Conservation (phyloP, 2,797 vertebrate genomes). For the Hippopotamyrus pictus region DNA sequence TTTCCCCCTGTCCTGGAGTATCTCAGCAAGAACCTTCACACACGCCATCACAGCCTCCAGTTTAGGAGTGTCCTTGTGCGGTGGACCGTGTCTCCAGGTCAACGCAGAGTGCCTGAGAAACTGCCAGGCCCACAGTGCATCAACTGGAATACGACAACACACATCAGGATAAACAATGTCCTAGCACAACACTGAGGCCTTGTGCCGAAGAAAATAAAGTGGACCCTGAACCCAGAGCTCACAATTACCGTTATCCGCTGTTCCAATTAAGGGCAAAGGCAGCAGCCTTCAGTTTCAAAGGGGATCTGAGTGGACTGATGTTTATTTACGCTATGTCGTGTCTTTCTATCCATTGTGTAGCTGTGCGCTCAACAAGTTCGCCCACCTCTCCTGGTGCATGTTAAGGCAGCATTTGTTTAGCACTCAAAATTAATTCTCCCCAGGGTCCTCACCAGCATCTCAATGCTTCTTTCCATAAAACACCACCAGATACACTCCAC, state of each 20-base stretch:
- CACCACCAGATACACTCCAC: neutral
- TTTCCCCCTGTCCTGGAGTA: neutral
- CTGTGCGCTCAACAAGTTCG: neutral
- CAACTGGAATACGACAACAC: neutral
- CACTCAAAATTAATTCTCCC: neutral
- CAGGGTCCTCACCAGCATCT: neutral
- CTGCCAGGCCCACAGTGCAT: neutral
- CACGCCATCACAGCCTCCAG: neutral
- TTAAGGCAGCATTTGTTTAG: constrained; percentile 1
- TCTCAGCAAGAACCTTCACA: neutral
- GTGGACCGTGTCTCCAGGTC: neutral
- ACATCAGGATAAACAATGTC: neutral
- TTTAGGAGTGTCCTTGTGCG: neutral
- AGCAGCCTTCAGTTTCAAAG: neutral
- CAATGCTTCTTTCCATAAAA: neutral
- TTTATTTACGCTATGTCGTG: neutral
- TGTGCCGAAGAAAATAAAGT: neutral
- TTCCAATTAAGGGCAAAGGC: neutral
- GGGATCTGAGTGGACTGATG: neutral
- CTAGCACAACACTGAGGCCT: neutral
- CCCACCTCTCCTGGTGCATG: neutral
- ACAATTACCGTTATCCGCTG: neutral
- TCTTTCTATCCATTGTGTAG: neutral
- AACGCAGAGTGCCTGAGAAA: neutral
- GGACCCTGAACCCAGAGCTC: neutral